Evolutionary conservation across 2,888 invertebrate species (phyloP), one percentile per base, ranked within the genome.

Genomic region (Aplocera efformata): DNA sequence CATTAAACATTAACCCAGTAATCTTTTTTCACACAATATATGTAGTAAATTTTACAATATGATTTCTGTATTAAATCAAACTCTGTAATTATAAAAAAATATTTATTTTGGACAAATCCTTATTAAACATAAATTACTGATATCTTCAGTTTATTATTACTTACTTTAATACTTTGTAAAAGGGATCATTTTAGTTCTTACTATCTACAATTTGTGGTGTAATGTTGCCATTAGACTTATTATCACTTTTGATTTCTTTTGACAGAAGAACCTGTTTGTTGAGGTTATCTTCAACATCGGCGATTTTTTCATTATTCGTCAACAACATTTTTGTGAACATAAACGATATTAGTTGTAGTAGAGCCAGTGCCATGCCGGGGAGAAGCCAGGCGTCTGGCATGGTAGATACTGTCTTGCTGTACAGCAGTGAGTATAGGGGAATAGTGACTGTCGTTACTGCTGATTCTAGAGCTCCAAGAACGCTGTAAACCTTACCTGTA

Each of bases 401-500:
- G 1, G 65, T 64, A 0, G 73, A 63, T 1, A 88, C 81, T 10
- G 88, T 88, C 44, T 67, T 76, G 35, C 73, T 75, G 48, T 89
- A 89, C 1, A 89, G 61, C n/a, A 81, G 53, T 1, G 85, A 84
- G 43, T 83, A 85, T 0, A 86, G 53, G 0, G 89, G 88, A 0
- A 82, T 81, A 0, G 84, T 72, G 11, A 88, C 44, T 0, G 77
- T 80, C 43, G 85, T 85, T 4, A 78, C 78, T 1, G 85, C 85
- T n/a, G 85, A 85, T 56, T 89, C 88, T 8, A 88, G 45, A 1
- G 86, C 84, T 0, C 86, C 85, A 25, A 88, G 50, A 3, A 89
- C 81, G 48, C 88, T 86, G 72, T 85, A 88, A 42, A 89, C 84
- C 79, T 88, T 88, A 60, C 89, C 89, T 89, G 76, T 5, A 17